Evolutionary conservation across 1,140 invertebrate genomes (phyloP), one percentile per base, ranked within the genome.

Genomic region (Orussus abietinus): DNA sequence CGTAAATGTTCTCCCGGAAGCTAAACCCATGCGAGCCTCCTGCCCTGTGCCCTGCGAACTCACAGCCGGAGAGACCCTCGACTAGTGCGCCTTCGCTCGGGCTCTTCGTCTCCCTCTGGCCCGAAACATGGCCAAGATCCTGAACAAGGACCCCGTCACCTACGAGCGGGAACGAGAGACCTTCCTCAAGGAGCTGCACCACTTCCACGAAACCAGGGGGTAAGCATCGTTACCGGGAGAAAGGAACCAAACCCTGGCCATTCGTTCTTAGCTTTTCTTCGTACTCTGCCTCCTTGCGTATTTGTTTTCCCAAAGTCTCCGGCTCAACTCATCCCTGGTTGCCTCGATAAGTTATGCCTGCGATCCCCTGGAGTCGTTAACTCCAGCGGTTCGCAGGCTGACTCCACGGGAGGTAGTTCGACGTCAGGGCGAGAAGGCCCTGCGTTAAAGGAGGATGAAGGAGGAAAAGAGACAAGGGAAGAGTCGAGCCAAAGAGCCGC

Each of bases 201-300:
- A 87, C 58, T 92, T 92, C 62, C 89, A 92, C 67, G 84, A 88
- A 42, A 82, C 80, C 45, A 80, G 87, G 75, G 87, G 88, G 88
- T 92, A 74, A 81, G 79, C 77, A 3, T 35, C 5, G 9, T 10
- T 17, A 14, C 14, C 28, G 17, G 38, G n/a, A n/a, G n/a, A n/a
- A n/a, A n/a, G n/a, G n/a, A n/a, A n/a, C n/a, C n/a, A n/a, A n/a
- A n/a, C n/a, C n/a, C n/a, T n/a, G n/a, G n/a, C n/a, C 30, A 15
- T 19, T 34, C 12, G 4, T 31, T 34, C 20, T 39, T 45, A 25
- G 12, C 22, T 43, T 25, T 31, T 25, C 30, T 34, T 37, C 5
- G 35, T 45, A 11, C 31, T 14, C 31, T 33, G 9, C 14, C 13
- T 10, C 31, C 31, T 33, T 12, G 9, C n/a, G n/a, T 33, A 11